Evolutionary conservation across 2,797 vertebrate species (phyloP).

Genomic region (Semotilus atromaculatus): DNA sequence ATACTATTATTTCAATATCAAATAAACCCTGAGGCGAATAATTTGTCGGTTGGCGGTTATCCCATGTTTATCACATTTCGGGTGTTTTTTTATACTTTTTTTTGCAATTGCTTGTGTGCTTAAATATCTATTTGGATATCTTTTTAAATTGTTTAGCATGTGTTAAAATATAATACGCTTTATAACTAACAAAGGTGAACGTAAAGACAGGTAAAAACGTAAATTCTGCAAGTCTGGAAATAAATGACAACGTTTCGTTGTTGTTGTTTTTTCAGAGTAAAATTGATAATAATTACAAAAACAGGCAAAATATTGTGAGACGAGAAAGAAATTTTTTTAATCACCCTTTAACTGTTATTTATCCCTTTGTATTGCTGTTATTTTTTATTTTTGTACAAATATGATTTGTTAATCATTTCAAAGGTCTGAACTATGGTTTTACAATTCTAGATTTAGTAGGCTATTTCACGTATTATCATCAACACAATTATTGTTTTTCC

Average conservation of each 20-base stretch:
- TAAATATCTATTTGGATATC: neutral
- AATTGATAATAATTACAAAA: neutral
- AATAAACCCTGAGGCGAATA: neutral
- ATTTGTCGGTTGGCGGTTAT: neutral
- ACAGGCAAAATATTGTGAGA: neutral
- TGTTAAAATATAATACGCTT: neutral
- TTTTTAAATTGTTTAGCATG: neutral
- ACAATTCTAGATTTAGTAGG: neutral
- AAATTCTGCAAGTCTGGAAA: neutral
- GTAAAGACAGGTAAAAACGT: neutral
- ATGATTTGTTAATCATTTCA: conserved; percentile 61
- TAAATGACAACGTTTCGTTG: neutral
- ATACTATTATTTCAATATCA: neutral
- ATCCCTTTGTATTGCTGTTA: conserved; percentile 82
- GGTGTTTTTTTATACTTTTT: no score
- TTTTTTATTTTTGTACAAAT: neutral
- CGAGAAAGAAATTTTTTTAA: neutral
- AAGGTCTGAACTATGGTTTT: conserved; percentile 56
- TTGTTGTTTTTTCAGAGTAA: neutral
- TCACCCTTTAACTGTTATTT: neutral
- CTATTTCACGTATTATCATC: neutral
- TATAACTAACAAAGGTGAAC: neutral
- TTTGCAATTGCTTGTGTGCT: neutral
- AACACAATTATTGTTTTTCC: neutral
- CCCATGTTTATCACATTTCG: neutral